Base-by-base conservation (phyloP, 2,888 invertebrate genomes). In the Strigamia maritima region DNA sequence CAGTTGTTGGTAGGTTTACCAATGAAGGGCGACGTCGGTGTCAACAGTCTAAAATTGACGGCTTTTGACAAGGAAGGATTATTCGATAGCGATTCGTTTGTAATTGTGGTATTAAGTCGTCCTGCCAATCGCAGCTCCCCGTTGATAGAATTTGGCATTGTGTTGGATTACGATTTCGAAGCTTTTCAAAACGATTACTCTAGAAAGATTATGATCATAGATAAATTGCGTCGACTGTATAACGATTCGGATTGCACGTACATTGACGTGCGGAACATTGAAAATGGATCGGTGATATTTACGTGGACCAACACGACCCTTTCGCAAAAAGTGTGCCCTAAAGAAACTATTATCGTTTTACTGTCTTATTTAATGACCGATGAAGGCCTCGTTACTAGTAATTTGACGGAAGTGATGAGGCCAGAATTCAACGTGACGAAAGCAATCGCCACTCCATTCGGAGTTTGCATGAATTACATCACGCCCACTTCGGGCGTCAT, bases 1-100 rank as follows among this genome's bases (percentile, higher is more conserved):
- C 93, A 94, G 84, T 94, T 94, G 87, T 93, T 97, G 87, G 94
- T 91, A 85, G 96, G 96, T 0, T 89, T 97, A 78, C 95, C 95
- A 1, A 87, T 91, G 81, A 88, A 90, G 0, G 87, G 88, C 1
- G 92, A 95, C 85, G 89, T 90, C 24, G 93, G 94, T 38, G 89
- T 90, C 16, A 90, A 91, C 81, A 92, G 92, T 83, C 95, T 94
- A 84, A 91, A 93, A 82, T 87, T 95, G 84, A 91, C 92, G 80
- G 81, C 81, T 74, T 90, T 92, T 84, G 93, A 93, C 84, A 90
- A 90, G 12, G 91, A 90, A 81, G 92, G 92, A 70, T 87, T 92
- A 82, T 91, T 90, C 31, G 94, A 93, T 0, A 91, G 91, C 80
- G 95, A 96, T 86, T 93, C 92, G 79, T 87, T 93, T 16, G 91